Evolutionary conservation across 1,140 invertebrate genomes (phyloP), one percentile per base, ranked within the genome.

Genomic region (Lepidurus arcticus): DNA sequence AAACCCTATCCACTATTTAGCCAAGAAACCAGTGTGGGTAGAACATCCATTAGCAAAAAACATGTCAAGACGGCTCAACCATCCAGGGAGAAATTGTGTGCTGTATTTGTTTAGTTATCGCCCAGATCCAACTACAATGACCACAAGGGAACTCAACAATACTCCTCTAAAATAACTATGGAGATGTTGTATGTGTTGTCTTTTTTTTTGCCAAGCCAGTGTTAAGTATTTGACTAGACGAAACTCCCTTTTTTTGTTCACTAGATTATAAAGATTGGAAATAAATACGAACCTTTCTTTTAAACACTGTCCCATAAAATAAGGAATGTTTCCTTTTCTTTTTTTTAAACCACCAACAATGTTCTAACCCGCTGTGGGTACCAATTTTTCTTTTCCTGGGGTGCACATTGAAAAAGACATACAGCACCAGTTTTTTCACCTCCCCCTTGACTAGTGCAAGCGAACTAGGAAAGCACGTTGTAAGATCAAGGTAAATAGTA

Each of bases 81-180:
- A 21, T 34, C 75, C 75, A 76, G 43, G 47, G 43, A 45, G 75
- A 45, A 76, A 45, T 76, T 44, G 21, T 45, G 47, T 76, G 34
- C 43, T 76, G 43, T 76, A 76, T 65, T 47, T 21, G 53, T 65
- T 65, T 65, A 65, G 21, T 65, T 65, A n/a, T 11, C 53, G 53
- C 53, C n/a, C 53, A 65, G 53, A 0, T 65, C 21, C 21, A 65
- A 65, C 53, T 65, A 65, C 53, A 65, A 21, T 65, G 7, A 65
- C 21, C 53, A 65, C 53, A 65, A 65, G 16, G 53, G 53, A 65
- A 65, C 53, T 65, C 53, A 65, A 65, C 21, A n/a, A 65, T 65
- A 65, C 21, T 65, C 16, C 9, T 65, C 53, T 65, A 65, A 65
- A 13, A 13, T 65, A n/a, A 65, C 21, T n/a, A 65, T 65, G 53